These are phyloP conservation scores for Muschampia plurimacula DNA, from an alignment of 2,888 invertebrate genomes.

Conservation along the genomic window DNA sequence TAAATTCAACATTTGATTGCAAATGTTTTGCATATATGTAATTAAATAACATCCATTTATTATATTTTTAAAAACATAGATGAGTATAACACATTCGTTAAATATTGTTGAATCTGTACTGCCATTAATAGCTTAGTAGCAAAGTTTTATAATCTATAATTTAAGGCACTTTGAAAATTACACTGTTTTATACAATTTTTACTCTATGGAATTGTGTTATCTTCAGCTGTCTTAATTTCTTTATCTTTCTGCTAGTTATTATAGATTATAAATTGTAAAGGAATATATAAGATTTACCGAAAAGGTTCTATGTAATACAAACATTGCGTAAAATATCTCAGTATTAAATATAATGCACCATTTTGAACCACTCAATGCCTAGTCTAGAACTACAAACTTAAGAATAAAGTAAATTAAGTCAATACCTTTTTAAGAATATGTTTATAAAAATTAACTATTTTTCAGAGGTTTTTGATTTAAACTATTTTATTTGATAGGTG, in stretches of 20 bases:
- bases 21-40: not conserved
- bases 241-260: no score
- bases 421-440: not conserved
- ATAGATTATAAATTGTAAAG: no score
- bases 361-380: not conserved
- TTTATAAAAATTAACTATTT: not conserved
- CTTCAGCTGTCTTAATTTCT: no score
- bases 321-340: not conserved
- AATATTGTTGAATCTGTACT: not conserved
- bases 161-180: not conserved
- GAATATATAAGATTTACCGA: no score
- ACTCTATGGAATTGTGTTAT: not conserved
- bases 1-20: not conserved
- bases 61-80: not conserved
- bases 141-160: not conserved
- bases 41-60: not conserved
- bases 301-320: not conserved
- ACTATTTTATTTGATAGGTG: not conserved
- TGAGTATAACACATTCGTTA: not conserved
- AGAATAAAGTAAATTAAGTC: slow-evolving; percentile 2
- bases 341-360: slow-evolving; percentile 2
- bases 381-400: not conserved
- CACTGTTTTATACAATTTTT: not conserved
- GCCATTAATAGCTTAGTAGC: not conserved
- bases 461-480: slow-evolving; percentile 8